phyloP scores from a whole-genome alignment of 1,140 invertebrate genomes.

The Drosophila punjabiensis region DNA sequence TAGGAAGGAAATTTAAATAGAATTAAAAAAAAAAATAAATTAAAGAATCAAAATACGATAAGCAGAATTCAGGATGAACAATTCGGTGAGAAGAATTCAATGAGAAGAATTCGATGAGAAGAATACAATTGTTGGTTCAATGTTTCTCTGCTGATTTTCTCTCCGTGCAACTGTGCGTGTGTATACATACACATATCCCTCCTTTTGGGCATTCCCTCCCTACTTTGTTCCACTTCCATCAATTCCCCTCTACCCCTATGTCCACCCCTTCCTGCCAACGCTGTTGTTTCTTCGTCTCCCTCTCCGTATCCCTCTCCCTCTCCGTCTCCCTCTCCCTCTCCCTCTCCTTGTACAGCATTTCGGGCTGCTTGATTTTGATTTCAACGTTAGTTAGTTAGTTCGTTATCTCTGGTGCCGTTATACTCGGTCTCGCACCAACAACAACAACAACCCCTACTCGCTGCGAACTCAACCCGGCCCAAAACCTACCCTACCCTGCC shows the following conservation, averaged over 20 bases:
- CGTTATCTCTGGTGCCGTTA: conserved; percentile 61
- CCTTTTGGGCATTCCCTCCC: conserved; percentile 5
- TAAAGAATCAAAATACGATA: background rate
- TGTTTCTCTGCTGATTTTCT: background rate
- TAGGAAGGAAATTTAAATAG: too few relatives aligned
- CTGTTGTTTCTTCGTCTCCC: background rate
- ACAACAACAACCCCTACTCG: conserved; percentile 29
- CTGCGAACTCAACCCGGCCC: background rate
- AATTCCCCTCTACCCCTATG: conserved; percentile 15
- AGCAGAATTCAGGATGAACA: background rate
- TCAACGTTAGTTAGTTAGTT: conserved; percentile 78
- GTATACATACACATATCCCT: conserved; percentile 6
- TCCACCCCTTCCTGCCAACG: conserved; percentile 1
- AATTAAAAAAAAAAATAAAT: too few relatives aligned
- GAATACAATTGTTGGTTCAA: background rate
- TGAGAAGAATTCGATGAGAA: background rate
- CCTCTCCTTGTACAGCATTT: conserved; percentile 13
- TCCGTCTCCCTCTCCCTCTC: background rate
- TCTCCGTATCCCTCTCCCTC: too few relatives aligned
- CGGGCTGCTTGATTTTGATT: conserved; percentile 61
- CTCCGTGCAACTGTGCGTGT: conserved; percentile 5
- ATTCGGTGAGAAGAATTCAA: background rate
- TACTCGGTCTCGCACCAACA: conserved; percentile 12
- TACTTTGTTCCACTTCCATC: conserved; percentile 9
- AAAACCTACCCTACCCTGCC: background rate